These are phyloP conservation scores for Ahaetulla prasina DNA, from an alignment of 2,113 vertebrate genomes.

Conservation along the genomic window DNA sequence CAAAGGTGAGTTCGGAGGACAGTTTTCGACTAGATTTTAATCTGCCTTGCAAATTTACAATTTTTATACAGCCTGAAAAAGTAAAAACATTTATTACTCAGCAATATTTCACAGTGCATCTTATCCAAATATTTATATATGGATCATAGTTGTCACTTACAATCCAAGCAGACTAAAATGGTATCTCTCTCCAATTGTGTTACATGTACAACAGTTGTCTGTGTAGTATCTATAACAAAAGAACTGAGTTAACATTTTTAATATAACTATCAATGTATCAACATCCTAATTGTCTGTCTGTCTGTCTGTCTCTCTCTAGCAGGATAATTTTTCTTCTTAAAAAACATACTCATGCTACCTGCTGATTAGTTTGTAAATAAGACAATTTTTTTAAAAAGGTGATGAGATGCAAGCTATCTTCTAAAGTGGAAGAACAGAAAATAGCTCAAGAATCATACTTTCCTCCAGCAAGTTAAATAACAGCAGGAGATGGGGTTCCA, in stretches of 20 bases:
- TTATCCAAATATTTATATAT: conserved; percentile 21
- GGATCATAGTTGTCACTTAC: conserved; percentile 74
- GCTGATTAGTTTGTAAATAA: neutral
- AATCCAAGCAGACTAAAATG: conserved; percentile 94
- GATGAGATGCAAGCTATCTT: neutral
- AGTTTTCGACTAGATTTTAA: conserved; percentile 96
- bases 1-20: conserved; percentile 94
- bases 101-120: neutral
- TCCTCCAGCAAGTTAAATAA: neutral
- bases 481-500: neutral
- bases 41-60: conserved; percentile 93
- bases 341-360: neutral
- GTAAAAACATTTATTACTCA: conserved; percentile 36
- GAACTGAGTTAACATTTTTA: conserved; percentile 27
- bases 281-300: neutral
- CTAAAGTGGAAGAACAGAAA: neutral
- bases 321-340: conserved; percentile 33
- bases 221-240: conserved; percentile 81
- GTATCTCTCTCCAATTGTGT: conserved; percentile 97
- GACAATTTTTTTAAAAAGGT: neutral
- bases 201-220: conserved; percentile 91
- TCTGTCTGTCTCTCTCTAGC: too few species aligned
- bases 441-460: neutral
- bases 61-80: conserved; percentile 91
- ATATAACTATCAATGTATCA: conserved; percentile 12